Conservation (phyloP, 2,797 vertebrate species). For the Tamandua tetradactyla region DNA sequence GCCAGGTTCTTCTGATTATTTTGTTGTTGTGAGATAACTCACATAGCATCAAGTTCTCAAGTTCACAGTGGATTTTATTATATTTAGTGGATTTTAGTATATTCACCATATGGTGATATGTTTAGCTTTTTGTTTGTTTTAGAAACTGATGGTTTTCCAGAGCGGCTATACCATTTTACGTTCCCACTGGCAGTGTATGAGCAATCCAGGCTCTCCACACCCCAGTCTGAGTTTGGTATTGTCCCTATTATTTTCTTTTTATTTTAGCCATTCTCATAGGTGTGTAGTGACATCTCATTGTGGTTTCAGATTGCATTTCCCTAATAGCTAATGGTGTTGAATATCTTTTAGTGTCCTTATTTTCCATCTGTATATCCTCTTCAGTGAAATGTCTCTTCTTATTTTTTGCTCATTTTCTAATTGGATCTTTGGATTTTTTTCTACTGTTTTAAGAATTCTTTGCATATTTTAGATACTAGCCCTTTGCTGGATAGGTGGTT, state of each 20-base stretch:
- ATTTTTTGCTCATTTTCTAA: neutral
- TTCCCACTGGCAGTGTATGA: too few species aligned
- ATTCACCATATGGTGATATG: neutral
- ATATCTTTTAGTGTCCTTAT: neutral
- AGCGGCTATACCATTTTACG: neutral
- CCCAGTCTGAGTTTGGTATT: neutral
- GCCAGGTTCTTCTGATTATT: neutral
- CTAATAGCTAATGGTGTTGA: neutral
- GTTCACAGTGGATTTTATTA: neutral
- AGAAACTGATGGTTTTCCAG: neutral
- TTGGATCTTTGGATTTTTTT: neutral
- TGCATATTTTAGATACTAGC: neutral
- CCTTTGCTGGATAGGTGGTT: neutral
- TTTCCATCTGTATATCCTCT: neutral
- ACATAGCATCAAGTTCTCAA: neutral
- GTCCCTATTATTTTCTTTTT: neutral
- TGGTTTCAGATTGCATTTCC: neutral
- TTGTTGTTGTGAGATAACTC: neutral
- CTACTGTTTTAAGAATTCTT: neutral
- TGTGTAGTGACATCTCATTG: neutral
- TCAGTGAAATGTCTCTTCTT: neutral
- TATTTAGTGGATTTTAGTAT: neutral
- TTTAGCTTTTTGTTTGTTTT: constrained; percentile 42
- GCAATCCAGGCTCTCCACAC: neutral
- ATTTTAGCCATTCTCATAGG: neutral